These are phyloP conservation scores for Todiramphus saurophagus DNA, from an alignment of 2,113 vertebrate species.

Conservation along the genomic window DNA sequence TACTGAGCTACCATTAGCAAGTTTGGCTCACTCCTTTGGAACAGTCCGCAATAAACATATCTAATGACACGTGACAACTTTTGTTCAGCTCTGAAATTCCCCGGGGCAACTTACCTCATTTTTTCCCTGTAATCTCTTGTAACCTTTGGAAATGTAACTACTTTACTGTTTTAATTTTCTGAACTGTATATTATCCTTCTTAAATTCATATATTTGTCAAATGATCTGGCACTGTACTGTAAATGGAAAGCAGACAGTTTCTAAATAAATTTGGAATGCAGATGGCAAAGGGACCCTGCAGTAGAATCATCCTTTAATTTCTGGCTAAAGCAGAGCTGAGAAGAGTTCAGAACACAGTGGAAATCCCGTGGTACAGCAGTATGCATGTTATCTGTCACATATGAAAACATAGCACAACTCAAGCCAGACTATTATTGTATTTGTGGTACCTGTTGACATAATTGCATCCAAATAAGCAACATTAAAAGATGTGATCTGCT, in stretches of 20 bases:
- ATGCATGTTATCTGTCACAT: background rate
- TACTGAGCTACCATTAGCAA: background rate
- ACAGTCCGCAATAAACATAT: background rate
- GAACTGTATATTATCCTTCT: background rate
- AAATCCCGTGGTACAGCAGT: background rate
- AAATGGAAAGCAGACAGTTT: background rate
- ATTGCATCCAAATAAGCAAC: background rate
- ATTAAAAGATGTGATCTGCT: background rate
- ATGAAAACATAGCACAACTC: background rate
- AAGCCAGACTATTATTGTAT: background rate
- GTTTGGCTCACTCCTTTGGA: background rate
- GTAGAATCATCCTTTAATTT: background rate
- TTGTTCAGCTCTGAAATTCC: background rate
- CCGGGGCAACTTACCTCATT: background rate
- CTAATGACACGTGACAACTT: fast-evolving
- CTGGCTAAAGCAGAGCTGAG: background rate
- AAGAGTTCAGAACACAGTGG: background rate
- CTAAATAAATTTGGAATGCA: background rate
- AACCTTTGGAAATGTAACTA: background rate
- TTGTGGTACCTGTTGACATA: background rate
- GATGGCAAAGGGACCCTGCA: background rate
- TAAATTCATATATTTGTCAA: background rate
- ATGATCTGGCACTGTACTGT: background rate
- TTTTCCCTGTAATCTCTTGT: background rate
- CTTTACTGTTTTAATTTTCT: background rate